A percentile compares a stretch with the other conserved stretches of the same genome.
Evolutionary conservation across 2,797 vertebrate genomes (phyloP).

Genomic region (Hoplostethus mediterraneus): DNA sequence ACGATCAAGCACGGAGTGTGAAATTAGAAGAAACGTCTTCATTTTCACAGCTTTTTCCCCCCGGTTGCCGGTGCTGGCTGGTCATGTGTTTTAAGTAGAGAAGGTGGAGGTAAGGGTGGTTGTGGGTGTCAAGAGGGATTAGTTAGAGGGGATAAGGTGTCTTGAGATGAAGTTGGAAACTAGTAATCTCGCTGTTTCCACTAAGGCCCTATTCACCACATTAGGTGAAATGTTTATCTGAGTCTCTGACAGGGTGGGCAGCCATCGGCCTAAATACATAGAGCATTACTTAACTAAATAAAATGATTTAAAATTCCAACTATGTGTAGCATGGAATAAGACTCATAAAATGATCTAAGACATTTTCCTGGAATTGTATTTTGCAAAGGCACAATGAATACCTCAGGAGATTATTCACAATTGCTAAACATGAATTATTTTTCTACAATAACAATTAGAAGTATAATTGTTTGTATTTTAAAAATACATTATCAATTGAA

Average conservation of each 20-base stretch:
- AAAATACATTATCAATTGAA: no score
- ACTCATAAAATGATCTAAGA: conserved; percentile 34
- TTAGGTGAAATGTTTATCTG: conserved; percentile 44
- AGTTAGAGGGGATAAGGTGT: conserved; percentile 51
- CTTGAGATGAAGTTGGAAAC: conserved; percentile 56
- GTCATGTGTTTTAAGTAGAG: conserved; percentile 79
- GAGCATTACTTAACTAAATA: conserved; percentile 1
- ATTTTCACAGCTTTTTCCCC: conserved; percentile 82
- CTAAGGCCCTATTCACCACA: conserved; percentile 27
- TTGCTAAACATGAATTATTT: not conserved
- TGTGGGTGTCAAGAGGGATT: conserved; percentile 67
- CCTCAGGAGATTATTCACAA: conserved; percentile 26
- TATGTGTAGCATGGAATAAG: not conserved
- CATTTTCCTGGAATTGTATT: not conserved
- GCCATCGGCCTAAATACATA: not conserved
- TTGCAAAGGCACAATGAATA: conserved; percentile 21
- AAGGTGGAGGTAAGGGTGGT: conserved; percentile 67
- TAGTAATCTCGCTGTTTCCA: conserved; percentile 33
- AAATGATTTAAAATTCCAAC: not conserved
- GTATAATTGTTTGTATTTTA: no score
- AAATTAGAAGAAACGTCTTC: conserved; percentile 88
- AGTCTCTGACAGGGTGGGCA: conserved; percentile 18
- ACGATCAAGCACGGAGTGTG: conserved; percentile 85
- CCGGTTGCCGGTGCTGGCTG: conserved; percentile 46
- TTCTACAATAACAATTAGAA: no score